These are phyloP conservation scores for Plebejus melissa DNA, from an alignment of 2,888 invertebrate species.

Conservation along the genomic window DNA sequence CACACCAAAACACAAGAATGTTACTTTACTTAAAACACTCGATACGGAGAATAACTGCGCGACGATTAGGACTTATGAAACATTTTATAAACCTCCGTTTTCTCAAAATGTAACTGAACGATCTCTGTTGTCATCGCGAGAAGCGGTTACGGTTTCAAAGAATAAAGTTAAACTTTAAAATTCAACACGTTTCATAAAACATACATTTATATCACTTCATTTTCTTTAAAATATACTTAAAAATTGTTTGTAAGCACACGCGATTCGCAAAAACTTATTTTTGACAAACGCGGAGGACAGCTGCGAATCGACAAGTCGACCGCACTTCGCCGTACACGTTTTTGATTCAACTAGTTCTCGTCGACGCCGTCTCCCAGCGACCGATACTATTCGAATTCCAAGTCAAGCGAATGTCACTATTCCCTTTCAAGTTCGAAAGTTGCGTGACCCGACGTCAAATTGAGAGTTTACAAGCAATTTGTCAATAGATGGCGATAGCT, in stretches of 20 bases:
- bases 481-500: slow-evolving; percentile 52
- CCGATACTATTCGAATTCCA: slow-evolving; percentile 66
- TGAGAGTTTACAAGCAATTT: slow-evolving; percentile 26
- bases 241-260: slow-evolving; percentile 75
- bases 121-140: slow-evolving; percentile 79
- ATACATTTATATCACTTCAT: slow-evolving; percentile 75
- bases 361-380: slow-evolving; percentile 45
- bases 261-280: slow-evolving; percentile 72
- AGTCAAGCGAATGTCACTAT: slow-evolving; percentile 61
- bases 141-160: slow-evolving; percentile 69
- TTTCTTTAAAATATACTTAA: slow-evolving; percentile 64
- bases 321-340: slow-evolving; percentile 79
- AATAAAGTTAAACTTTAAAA: slow-evolving; percentile 64
- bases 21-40: slow-evolving; percentile 75
- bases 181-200: slow-evolving; percentile 63
- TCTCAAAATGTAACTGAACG: slow-evolving; percentile 75
- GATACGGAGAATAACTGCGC: slow-evolving; percentile 56
- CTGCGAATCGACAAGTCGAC: slow-evolving; percentile 77
- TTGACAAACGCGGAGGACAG: slow-evolving; percentile 72
- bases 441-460: slow-evolving; percentile 49
- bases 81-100: slow-evolving; percentile 76
- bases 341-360: slow-evolving; percentile 44
- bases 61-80: slow-evolving; percentile 75
- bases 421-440: slow-evolving; percentile 69
- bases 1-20: slow-evolving; percentile 68